These are phyloP conservation scores for Megalurothrips usitatus DNA, from an alignment of 2,888 invertebrate species.

Conservation along the genomic window DNA sequence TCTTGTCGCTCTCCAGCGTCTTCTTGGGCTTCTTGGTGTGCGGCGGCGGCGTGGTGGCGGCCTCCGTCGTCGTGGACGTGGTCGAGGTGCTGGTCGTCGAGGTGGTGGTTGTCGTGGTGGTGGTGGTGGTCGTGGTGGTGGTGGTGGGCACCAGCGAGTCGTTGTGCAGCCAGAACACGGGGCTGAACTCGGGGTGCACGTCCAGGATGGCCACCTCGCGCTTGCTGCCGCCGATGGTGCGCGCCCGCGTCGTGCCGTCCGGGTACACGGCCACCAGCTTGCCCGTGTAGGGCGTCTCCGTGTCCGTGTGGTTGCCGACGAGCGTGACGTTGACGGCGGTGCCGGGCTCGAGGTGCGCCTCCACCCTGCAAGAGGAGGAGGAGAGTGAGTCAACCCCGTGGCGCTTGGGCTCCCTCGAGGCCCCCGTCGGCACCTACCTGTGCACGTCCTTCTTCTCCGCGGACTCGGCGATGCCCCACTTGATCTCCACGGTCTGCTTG, in stretches of 20 bases:
- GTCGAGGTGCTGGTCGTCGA: constrained; percentile 49
- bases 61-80: constrained; percentile 47
- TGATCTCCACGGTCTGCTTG: constrained; percentile 53
- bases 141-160: constrained; percentile 74
- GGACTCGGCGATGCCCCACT: constrained; percentile 62
- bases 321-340: constrained; percentile 79
- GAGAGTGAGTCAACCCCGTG: too few species aligned
- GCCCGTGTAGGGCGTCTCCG: constrained; percentile 70
- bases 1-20: constrained; percentile 38
- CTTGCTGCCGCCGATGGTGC: constrained; percentile 59
- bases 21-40: constrained; percentile 39
- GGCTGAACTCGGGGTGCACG: constrained; percentile 67
- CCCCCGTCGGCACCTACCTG: constrained; percentile 42
- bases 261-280: constrained; percentile 65
- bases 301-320: constrained; percentile 64
- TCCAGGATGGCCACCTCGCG: constrained; percentile 64
- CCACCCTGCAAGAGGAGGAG: constrained; percentile 48
- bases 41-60: constrained; percentile 48
- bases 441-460: constrained; percentile 54
- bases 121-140: constrained; percentile 56
- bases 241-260: constrained; percentile 55
- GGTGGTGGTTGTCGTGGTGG: constrained; percentile 46
- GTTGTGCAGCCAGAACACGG: constrained; percentile 69
- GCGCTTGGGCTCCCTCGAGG: neutral
- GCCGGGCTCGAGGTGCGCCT: constrained; percentile 66